Percentiles rank a stretch among this genome's conserved stretches.
phyloP scores from a whole-genome alignment of 1,140 invertebrate genomes.

The Zaprionus capensis region DNA sequence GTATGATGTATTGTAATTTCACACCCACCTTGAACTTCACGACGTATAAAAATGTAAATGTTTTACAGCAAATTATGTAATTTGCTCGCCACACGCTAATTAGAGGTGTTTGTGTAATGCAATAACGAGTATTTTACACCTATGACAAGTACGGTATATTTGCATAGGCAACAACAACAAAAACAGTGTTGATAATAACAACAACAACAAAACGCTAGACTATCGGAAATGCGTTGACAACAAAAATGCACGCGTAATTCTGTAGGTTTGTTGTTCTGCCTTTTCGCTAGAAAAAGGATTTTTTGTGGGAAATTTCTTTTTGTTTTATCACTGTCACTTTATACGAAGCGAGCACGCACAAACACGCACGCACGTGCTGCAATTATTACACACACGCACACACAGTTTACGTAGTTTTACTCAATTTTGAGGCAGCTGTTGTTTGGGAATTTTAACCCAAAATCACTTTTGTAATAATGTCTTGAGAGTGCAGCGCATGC shows the following conservation, averaged over 20 bases:
- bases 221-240: constrained; percentile 13
- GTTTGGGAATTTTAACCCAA: constrained; percentile 7
- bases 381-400: constrained; percentile 5
- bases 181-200: constrained; percentile 29
- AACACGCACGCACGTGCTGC: constrained; percentile 10
- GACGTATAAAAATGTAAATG: constrained; percentile 46
- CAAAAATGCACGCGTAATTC: constrained; percentile 23
- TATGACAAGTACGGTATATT: constrained; percentile 32
- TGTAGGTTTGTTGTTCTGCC: not conserved
- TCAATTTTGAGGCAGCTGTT: constrained; percentile 19
- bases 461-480: constrained; percentile 31
- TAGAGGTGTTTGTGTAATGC: constrained; percentile 33
- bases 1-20: not conserved
- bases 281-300: not conserved
- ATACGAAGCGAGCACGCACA: constrained; percentile 1
- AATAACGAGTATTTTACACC: constrained; percentile 19
- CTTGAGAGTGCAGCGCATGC: constrained; percentile 56
- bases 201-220: constrained; percentile 38
- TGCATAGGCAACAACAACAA: constrained; percentile 31
- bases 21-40: constrained; percentile 68
- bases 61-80: constrained; percentile 68
- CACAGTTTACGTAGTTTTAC: not conserved
- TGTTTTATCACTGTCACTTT: constrained; percentile 28
- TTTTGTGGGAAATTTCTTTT: not conserved
- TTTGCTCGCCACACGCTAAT: constrained; percentile 52